phyloP scores from a whole-genome alignment of 2,113 vertebrate species.

The Myiopsitta monachus region DNA sequence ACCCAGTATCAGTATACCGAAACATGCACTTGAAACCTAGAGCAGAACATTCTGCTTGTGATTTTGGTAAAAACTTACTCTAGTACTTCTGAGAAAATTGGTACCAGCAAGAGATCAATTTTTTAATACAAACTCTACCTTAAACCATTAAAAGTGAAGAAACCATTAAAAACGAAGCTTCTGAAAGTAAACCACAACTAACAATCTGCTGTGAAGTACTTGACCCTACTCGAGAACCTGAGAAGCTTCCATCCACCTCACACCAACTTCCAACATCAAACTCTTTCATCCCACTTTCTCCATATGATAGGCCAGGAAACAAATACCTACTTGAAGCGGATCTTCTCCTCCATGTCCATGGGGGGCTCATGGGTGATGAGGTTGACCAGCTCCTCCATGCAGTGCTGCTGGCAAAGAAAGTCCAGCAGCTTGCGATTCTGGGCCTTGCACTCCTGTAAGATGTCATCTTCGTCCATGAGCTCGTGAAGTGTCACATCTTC shows the following conservation, averaged over 20 bases:
- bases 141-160: neutral
- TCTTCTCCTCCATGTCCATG: constrained; percentile 90
- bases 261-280: no score
- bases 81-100: neutral
- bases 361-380: constrained; percentile 93
- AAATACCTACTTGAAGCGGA: constrained; percentile 92
- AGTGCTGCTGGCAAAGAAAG: constrained; percentile 91
- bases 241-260: fast-evolving
- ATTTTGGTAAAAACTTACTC: no score
- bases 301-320: neutral
- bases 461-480: constrained; percentile 95
- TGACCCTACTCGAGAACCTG: neutral
- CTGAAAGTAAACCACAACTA: fast-evolving
- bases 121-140: neutral
- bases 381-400: constrained; percentile 92
- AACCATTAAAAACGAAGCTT: neutral
- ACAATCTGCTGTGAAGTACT: fast-evolving
- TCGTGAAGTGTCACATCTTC: constrained; percentile 91
- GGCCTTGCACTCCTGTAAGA: constrained; percentile 96
- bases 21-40: fast-evolving
- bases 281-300: no score
- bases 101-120: neutral
- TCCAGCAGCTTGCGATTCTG: constrained; percentile 92
- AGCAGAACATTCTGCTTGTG: neutral
- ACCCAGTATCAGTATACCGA: no score